phyloP scores from a whole-genome alignment of 1,140 invertebrate species.

The Drosophila arizonae region DNA sequence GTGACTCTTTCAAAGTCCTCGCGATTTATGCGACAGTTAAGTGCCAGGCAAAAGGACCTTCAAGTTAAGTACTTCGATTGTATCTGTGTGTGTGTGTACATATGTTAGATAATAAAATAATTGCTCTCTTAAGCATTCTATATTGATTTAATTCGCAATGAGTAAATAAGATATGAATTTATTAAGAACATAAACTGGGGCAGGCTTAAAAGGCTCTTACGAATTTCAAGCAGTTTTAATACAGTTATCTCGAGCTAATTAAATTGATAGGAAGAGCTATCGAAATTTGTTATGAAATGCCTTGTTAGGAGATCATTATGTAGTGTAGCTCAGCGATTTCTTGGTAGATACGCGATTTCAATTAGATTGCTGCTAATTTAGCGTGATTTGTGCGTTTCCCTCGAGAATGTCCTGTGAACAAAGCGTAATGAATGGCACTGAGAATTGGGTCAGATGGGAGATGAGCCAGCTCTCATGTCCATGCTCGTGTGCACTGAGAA shows the following conservation, averaged over 20 bases:
- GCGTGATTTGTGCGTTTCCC: slow-evolving; percentile 5
- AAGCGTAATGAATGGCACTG: slow-evolving; percentile 30
- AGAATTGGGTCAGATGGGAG: slow-evolving; percentile 56
- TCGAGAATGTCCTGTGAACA: slow-evolving; percentile 3
- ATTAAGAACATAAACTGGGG: too few relatives aligned
- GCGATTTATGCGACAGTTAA: slow-evolving; percentile 28
- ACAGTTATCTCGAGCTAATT: neutral
- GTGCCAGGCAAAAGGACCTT: neutral
- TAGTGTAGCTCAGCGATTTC: neutral
- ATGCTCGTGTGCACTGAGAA: slow-evolving; percentile 29
- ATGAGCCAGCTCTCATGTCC: slow-evolving; percentile 19
- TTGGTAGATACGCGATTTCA: neutral
- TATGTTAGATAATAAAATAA: too few relatives aligned
- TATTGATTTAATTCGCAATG: too few relatives aligned
- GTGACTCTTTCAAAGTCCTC: slow-evolving; percentile 23
- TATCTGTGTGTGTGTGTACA: too few relatives aligned
- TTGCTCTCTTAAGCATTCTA: too few relatives aligned
- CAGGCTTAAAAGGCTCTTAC: too few relatives aligned
- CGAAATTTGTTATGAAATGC: too few relatives aligned
- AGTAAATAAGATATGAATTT: too few relatives aligned
- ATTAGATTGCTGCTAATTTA: slow-evolving; percentile 9
- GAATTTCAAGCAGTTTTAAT: too few relatives aligned
- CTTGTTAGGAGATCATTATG: too few relatives aligned
- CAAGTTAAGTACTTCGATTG: too few relatives aligned
- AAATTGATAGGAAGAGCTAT: too few relatives aligned